Base-by-base conservation (phyloP, 2,888 invertebrate species). In the Mechanitis mazaeus region DNA sequence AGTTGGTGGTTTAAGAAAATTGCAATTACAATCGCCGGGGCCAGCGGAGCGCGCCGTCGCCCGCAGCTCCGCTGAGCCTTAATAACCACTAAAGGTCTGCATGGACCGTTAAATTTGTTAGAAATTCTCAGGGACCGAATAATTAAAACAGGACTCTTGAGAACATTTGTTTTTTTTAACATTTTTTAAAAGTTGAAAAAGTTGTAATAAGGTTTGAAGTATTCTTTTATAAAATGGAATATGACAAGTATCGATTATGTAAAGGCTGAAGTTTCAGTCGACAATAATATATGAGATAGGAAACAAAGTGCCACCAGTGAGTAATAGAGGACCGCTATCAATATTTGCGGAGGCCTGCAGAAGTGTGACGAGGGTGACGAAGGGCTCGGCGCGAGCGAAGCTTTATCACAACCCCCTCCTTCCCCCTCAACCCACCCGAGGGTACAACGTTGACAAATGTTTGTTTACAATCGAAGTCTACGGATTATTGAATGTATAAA, bases 1-100 rank as follows among this genome's bases (percentile, higher is more conserved):
- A 63, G 55, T 59, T 60, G 60, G 60, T 62, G 59, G 55, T 50
- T 3, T 11, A 50, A 47, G 56, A 60, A 63, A 68, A 59, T 61
- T 58, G 60, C 64, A 62, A 67, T 64, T 63, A 68, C 20, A 56
- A 56, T 60, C 55, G 61, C 60, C 54, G 35, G 20, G 57, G 55
- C 46, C 58, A 54, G 61, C 45, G 35, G 54, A 42, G 50, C 33
- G 33, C 47, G 56, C 57, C 47, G 59, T 54, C 45, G 57, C 54
- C 53, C 65, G 55, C 45, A 58, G 59, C 59, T 59, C 65, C 56
- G 57, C 55, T 50, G 60, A 53, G 57, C 20, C 45, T 60, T 53
- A 55, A 58, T 58, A 57, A 11, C 58, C 60, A 57, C 50, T 42
- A 55, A 50, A 55, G 55, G 42, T 55, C 60, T 59, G 57, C 53